Base-by-base conservation (phyloP, 2,888 invertebrate genomes). In the Unio pictorum region DNA sequence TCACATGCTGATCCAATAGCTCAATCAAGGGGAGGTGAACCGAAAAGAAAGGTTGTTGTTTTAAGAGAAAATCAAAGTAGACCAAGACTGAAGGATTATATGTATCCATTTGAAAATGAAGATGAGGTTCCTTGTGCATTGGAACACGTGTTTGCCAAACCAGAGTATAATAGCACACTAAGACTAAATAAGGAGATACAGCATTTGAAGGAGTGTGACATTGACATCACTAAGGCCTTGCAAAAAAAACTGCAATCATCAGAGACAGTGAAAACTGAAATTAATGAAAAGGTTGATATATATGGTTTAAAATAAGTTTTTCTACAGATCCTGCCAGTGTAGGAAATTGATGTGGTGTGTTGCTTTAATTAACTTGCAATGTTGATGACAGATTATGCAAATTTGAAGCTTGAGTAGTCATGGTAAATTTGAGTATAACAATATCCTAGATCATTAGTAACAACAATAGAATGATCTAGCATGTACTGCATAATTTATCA, bases 131-230 rank as follows among this genome's bases (percentile, higher is more conserved):
- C 73, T 26, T 72, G 66, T 8, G 81, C 79, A 17, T 79, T 75
- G 34, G 85, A 86, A 65, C 83, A 86, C 72, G 79, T 81, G 54
- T 84, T 87, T 69, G 80, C 84, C 0, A 64, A 85, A n/a, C 87
- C 87, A 6, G 87, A 87, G 67, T 87, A 84, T 66, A 85, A 87
- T 69, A 85, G 84, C 34, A 84, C 86, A 0, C 66, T 87, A 55
- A 80, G 81, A 69, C 75, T 86, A 61, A 76, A 78, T 60, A 66
- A 77, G n/a, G 85, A 85, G 67, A 75, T 87, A 66, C 80, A 85
- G 65, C 73, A 73, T 55, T 67, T 86, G 20, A 79, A 76, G 61
- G 76, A 66, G 0, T 68, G 75, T 45, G 73, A 75, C 54, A 73
- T 84, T 1, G 81, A 85, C 73, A 76, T 86, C 0, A 72, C 72